phyloP scores from a whole-genome alignment of 2,888 invertebrate genomes.

The Eupsilia transversa region DNA sequence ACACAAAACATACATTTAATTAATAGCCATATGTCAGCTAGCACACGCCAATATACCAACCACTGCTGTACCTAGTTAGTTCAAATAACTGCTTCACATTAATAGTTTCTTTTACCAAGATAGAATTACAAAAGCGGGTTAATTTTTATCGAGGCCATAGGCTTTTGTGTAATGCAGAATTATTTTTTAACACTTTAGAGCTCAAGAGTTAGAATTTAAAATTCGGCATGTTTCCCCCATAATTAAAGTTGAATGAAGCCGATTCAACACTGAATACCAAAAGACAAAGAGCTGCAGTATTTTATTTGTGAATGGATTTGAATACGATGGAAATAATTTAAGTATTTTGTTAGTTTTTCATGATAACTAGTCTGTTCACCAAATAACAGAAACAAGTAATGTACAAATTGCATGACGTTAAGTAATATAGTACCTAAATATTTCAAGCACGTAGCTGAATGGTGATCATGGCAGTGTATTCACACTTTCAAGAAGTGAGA shows the following conservation, averaged over 20 bases:
- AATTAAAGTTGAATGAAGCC: constrained; percentile 46
- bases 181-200: constrained; percentile 12
- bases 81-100: constrained; percentile 39
- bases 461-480: constrained; percentile 9
- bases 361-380: constrained; percentile 34
- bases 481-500: constrained; percentile 15
- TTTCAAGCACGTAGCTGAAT: constrained; percentile 7
- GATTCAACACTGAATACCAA: constrained; percentile 45
- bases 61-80: too few relatives aligned
- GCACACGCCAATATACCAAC: too few relatives aligned
- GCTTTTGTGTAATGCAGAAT: constrained; percentile 36
- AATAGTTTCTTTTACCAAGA: constrained; percentile 21
- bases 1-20: too few relatives aligned
- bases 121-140: constrained; percentile 30
- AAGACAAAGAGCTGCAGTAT: constrained; percentile 18
- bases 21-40: too few relatives aligned
- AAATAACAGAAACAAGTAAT: constrained; percentile 1
- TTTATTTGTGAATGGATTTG: constrained; percentile 44
- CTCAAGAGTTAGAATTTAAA: constrained; percentile 16
- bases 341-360: constrained; percentile 49
- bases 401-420: constrained; percentile 14
- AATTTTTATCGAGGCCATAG: constrained; percentile 47
- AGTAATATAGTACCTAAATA: neutral
- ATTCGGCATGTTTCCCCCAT: constrained; percentile 41
- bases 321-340: constrained; percentile 46